Evolutionary conservation across 2,797 vertebrate species (phyloP), one percentile per base, ranked within the genome.

Genomic region (Zenarchopterus dispar): DNA sequence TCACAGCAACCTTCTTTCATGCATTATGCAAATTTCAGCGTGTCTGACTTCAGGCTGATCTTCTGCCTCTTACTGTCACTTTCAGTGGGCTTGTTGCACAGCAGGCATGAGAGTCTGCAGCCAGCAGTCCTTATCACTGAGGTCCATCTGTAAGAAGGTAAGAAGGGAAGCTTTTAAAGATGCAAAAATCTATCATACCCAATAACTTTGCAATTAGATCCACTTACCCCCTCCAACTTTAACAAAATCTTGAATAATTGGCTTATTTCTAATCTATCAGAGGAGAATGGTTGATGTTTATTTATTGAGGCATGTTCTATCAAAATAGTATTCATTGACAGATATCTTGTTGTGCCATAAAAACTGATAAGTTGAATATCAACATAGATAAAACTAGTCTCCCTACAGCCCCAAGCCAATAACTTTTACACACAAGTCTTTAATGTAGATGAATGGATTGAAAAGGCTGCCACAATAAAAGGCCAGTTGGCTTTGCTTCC

Each of bases 121-220:
- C 70, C 67, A 65, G 84, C 72, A 73, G 64, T 75, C 76, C 73
- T 81, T 70, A 69, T 69, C 67, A 70, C 70, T n/a, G 39, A 22
- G 21, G 68, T 17, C 52, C 41, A 5, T 22, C 41, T 62, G 43
- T 42, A 31, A 71, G 43, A 75, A 53, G 28, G 16, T 17, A 51
- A 33, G 17, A 33, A 26, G 17, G 15, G 6, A 22, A 51, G 55
- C 54, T 31, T 61, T 62, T 70, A 46, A 71, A 77, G 31, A 79
- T 58, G 42, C 5, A 64, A 77, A 52, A 68, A 75, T 52, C 52
- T 47, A 50, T 44, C 47, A 2, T 28, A 57, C 18, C 17, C 28
- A 45, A 48, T 36, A 28, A 28, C 33, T 54, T 65, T 17, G 66
- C 18, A 47, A 26, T 67, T 19, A 78, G 62, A 75, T 62, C 56